Base-by-base conservation (phyloP, 2,797 vertebrate species). In the Echeneis naucrates region DNA sequence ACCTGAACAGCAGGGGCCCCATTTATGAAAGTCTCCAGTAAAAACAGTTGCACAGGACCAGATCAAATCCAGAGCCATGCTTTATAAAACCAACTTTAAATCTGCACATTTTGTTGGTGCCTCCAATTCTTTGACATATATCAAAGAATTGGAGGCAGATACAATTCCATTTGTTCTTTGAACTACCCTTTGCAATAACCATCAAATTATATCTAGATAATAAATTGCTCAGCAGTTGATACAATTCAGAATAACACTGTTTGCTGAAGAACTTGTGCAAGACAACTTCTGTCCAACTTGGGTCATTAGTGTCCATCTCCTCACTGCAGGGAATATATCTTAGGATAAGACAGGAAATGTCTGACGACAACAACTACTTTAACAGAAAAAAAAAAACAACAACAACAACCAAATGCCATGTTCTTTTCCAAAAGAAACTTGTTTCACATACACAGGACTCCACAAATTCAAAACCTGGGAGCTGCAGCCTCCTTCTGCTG, bases 321-420 rank as follows among this genome's bases (percentile, higher is more conserved):
- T 78, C 55, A 69, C 78, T 65, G 68, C 66, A 74, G 66, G 64
- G 65, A 64, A 68, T n/a, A 68, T 35, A 60, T 17, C 44, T 42
- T 40, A 6, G 14, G 24, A 78, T 81, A 54, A 44, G 37, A 76
- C 37, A 40, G 47, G 35, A 53, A 79, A 84, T 76, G 76, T 85
- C 72, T 83, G 68, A 88, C 70, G 70, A 60, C 64, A 79, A 74
- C 74, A 79, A 72, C 69, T 53, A 82, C 73, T n/a, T n/a, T n/a
- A n/a, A n/a, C n/a, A n/a, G n/a, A n/a, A n/a, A n/a, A n/a, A n/a
- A n/a, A n/a, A n/a, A n/a, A n/a, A n/a, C n/a, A n/a, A n/a, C n/a
- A n/a, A n/a, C n/a, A n/a, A n/a, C 77, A 70, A 57, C 51, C 26
- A 55, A 66, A 56, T 27, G 27, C 17, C 14, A 3, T 57, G 64